Evolutionary conservation across 2,888 invertebrate species (phyloP).

Genomic region (Apotomis turbidana): DNA sequence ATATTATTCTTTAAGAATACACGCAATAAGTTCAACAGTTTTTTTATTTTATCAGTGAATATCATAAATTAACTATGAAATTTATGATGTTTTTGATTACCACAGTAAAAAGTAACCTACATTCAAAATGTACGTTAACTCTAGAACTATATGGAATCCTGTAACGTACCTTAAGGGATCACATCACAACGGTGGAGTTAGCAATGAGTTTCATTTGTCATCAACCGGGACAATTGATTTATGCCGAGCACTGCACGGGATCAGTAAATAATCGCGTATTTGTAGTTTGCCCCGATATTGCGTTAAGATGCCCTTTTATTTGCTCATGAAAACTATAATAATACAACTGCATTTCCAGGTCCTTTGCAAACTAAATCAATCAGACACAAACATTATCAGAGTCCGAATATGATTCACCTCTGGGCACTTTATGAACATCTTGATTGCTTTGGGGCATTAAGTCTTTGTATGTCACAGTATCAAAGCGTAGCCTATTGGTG

Average conservation of each 20-base stretch:
- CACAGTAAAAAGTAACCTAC: no score
- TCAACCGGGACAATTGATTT: background rate
- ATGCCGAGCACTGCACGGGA: constrained; percentile 6
- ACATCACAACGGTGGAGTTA: no score
- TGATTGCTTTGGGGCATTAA: background rate
- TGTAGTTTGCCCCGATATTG: constrained; percentile 14
- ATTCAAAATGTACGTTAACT: no score
- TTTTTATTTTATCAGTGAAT: no score
- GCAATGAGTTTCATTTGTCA: no score
- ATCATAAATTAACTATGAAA: no score
- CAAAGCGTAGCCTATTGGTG: background rate
- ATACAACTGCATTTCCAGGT: background rate
- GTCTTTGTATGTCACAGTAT: background rate
- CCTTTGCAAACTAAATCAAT: background rate
- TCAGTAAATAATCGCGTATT: constrained; percentile 1
- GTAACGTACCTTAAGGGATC: background rate
- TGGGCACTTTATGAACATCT: background rate
- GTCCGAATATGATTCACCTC: background rate
- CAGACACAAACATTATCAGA: background rate
- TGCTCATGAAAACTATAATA: background rate
- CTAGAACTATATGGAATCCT: no score
- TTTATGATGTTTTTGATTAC: no score
- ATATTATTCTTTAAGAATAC: no score
- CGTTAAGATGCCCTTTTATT: constrained; percentile 2
- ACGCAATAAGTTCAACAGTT: no score